Percentiles rank a stretch among this genome's conserved stretches.
Evolutionary conservation across 92 coral and sea anemone genomes (phyloP).

Genomic region (Scolanthus callimorphus): DNA sequence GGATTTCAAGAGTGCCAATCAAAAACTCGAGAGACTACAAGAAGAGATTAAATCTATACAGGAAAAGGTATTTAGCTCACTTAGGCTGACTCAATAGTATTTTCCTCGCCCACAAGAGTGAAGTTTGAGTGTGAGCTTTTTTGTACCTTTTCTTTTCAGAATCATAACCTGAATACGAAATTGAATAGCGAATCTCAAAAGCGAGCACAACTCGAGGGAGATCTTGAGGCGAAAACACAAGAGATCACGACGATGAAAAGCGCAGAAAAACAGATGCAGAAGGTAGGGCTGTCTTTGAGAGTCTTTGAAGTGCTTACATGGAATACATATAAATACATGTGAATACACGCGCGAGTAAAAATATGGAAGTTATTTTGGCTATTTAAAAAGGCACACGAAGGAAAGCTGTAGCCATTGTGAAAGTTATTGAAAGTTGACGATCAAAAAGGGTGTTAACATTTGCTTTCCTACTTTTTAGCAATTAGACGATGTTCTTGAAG

Average conservation of each 20-base stretch:
- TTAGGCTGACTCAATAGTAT: too few species aligned
- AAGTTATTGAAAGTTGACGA: too few species aligned
- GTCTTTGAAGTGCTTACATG: too few species aligned
- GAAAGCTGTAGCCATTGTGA: too few species aligned
- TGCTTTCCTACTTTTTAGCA: constrained; percentile 58
- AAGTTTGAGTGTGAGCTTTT: too few species aligned
- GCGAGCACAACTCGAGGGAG: constrained; percentile 78
- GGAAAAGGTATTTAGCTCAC: constrained; percentile 83
- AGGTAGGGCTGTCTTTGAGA: too few species aligned
- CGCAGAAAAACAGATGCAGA: constrained; percentile 76
- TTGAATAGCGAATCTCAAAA: constrained; percentile 76
- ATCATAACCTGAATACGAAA: constrained; percentile 49
- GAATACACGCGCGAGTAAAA: too few species aligned
- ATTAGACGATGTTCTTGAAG: constrained; percentile 78
- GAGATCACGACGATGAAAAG: constrained; percentile 66
- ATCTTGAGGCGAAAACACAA: constrained; percentile 69
- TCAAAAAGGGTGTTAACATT: too few species aligned
- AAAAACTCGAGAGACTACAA: constrained; percentile 76
- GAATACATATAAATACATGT: too few species aligned
- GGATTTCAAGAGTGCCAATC: constrained; percentile 87
- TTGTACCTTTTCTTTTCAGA: constrained; percentile 37
- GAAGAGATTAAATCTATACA: constrained; percentile 71
- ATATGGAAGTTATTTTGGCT: too few species aligned
- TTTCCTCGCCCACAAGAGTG: too few species aligned
- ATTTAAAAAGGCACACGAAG: too few species aligned